Evolutionary conservation across 2,113 vertebrate species (phyloP).

Genomic region (Bufo gargarizans): DNA sequence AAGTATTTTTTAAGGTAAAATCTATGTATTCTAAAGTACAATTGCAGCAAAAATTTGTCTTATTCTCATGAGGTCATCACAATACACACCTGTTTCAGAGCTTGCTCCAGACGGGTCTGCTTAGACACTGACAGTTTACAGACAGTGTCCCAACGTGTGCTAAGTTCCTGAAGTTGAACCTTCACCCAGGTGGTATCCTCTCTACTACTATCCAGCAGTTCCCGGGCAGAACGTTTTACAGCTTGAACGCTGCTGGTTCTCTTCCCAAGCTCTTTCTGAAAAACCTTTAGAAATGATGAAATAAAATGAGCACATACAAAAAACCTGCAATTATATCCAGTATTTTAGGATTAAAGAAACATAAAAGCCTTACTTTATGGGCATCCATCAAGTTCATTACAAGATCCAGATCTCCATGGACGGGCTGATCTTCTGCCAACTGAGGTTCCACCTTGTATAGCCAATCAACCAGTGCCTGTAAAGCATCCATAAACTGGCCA

Average conservation of each 20-base stretch:
- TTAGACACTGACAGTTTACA: constrained; percentile 94
- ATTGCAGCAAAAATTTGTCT: neutral
- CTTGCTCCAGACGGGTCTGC: constrained; percentile 91
- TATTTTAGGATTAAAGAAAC: too few relatives aligned
- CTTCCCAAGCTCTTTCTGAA: constrained; percentile 97
- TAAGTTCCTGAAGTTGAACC: constrained; percentile 95
- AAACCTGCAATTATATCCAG: neutral
- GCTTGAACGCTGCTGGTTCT: constrained; percentile 91
- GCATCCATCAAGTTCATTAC: constrained; percentile 98
- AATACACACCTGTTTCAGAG: constrained; percentile 88
- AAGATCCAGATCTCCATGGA: constrained; percentile 94
- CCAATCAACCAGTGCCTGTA: constrained; percentile 97
- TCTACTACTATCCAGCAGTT: constrained; percentile 90
- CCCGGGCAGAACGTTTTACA: constrained; percentile 91
- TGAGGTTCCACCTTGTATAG: constrained; percentile 96
- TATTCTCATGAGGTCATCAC: neutral
- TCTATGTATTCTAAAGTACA: neutral
- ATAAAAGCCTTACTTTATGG: constrained; percentile 83
- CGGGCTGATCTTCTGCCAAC: constrained; percentile 92
- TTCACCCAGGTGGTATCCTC: constrained; percentile 98
- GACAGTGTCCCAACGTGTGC: constrained; percentile 95
- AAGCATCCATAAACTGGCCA: constrained; percentile 95
- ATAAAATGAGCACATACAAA: neutral
- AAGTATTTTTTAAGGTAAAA: neutral
- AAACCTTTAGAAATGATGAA: constrained; percentile 75